phyloP scores from a whole-genome alignment of 1,140 invertebrate genomes.

The Plectrocnemia conspersa region DNA sequence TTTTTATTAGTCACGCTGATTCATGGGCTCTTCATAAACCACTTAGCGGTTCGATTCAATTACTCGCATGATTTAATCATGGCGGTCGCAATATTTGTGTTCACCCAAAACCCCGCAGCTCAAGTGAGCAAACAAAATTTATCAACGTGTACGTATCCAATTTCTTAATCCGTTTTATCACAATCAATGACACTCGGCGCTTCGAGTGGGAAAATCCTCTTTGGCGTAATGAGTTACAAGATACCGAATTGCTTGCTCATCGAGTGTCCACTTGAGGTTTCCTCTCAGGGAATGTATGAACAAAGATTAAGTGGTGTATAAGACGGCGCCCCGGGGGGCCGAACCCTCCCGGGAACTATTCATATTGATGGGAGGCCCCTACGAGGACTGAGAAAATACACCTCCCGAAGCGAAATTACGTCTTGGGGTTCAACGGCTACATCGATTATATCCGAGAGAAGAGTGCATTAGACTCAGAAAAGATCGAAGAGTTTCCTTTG shows the following conservation, averaged over 20 bases:
- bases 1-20: slow-evolving; percentile 1
- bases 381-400: background rate
- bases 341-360: slow-evolving; percentile 5
- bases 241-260: slow-evolving; percentile 23
- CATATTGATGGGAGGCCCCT: background rate
- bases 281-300: slow-evolving; percentile 15
- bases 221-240: slow-evolving; percentile 14
- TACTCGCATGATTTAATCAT: too few relatives aligned
- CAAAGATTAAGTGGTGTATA: slow-evolving; percentile 24
- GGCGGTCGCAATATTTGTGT: too few relatives aligned
- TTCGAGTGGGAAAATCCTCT: slow-evolving; percentile 7
- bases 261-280: slow-evolving; percentile 17
- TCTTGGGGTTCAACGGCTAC: too few relatives aligned
- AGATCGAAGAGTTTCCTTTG: too few relatives aligned
- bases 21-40: too few relatives aligned
- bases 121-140: background rate
- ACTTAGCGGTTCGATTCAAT: too few relatives aligned
- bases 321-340: slow-evolving; percentile 3
- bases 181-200: background rate
- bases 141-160: background rate
- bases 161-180: slow-evolving; percentile 3
- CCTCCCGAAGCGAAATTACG: too few relatives aligned
- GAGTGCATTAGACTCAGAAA: too few relatives aligned
- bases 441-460: too few relatives aligned
- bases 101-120: too few relatives aligned